Conservation (phyloP, 2,888 invertebrate species). For the Tinea trinotella region DNA sequence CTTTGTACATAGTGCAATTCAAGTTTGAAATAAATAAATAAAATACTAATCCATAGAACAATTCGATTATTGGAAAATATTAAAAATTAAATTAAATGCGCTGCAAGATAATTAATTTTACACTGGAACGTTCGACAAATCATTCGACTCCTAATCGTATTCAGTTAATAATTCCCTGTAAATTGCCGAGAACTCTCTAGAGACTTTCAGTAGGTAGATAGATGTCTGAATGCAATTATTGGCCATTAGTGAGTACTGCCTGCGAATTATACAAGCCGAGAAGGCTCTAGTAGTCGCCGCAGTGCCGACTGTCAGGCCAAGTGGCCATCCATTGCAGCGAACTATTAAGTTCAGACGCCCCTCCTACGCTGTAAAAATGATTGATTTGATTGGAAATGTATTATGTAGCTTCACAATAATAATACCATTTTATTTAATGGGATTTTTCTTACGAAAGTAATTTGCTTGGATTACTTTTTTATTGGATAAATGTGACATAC, state of each 20-base stretch:
- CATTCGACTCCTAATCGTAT: not conserved
- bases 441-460: too few species aligned
- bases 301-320: not conserved
- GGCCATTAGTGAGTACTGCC: constrained; percentile 10
- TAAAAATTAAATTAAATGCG: not conserved
- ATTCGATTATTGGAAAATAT: not conserved
- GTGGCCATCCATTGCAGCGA: constrained; percentile 7
- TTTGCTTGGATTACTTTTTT: too few species aligned
- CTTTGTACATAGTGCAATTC: too few species aligned
- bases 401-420: not conserved
- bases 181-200: constrained; percentile 1
- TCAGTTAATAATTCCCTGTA: not conserved
- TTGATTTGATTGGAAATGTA: not conserved
- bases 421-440: too few species aligned
- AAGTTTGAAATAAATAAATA: too few species aligned
- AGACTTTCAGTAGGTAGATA: constrained; percentile 7
- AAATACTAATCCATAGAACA: too few species aligned
- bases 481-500: too few species aligned
- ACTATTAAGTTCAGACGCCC: constrained; percentile 6
- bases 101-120: not conserved
- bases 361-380: not conserved
- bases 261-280: constrained; percentile 11
- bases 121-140: not conserved
- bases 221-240: constrained; percentile 16
- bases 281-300: not conserved